A percentile compares a stretch with the other conserved stretches of the same genome.
phyloP scores from a whole-genome alignment of 2,113 vertebrate species.

The Notarius lentiginosus region DNA sequence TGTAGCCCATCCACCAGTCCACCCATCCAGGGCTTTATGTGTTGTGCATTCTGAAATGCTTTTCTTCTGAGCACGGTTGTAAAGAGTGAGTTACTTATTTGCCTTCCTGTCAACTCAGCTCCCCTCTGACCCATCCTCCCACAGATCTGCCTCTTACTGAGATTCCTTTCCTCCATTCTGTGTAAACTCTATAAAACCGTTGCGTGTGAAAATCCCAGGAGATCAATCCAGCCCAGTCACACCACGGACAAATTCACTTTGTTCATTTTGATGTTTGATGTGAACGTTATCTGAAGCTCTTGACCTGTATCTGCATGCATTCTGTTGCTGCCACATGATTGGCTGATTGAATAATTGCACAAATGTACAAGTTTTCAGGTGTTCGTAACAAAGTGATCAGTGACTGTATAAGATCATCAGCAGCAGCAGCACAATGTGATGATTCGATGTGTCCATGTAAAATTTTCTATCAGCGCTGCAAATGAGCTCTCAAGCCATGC shows the following conservation, averaged over 20 bases:
- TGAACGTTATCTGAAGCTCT: no score
- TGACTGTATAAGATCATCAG: background rate
- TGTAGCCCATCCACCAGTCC: background rate
- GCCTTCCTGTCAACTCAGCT: background rate
- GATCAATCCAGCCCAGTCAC: background rate
- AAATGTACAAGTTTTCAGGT: background rate
- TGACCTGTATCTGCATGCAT: background rate
- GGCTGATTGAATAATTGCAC: background rate
- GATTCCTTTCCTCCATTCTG: background rate
- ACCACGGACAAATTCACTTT: background rate
- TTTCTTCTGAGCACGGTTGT: background rate
- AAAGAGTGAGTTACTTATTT: background rate
- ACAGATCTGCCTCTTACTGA: background rate
- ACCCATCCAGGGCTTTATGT: background rate
- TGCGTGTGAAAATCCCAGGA: background rate
- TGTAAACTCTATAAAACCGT: background rate
- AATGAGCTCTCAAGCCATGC: conserved; percentile 48
- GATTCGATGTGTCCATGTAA: conserved; percentile 8
- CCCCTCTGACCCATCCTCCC: background rate
- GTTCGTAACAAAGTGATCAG: background rate
- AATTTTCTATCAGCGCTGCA: conserved; percentile 41
- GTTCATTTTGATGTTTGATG: background rate
- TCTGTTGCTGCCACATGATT: background rate
- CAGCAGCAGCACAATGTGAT: background rate
- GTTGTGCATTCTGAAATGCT: background rate